Conservation (phyloP, 2,113 vertebrate species). For the Sphaerodactylus townsendi region DNA sequence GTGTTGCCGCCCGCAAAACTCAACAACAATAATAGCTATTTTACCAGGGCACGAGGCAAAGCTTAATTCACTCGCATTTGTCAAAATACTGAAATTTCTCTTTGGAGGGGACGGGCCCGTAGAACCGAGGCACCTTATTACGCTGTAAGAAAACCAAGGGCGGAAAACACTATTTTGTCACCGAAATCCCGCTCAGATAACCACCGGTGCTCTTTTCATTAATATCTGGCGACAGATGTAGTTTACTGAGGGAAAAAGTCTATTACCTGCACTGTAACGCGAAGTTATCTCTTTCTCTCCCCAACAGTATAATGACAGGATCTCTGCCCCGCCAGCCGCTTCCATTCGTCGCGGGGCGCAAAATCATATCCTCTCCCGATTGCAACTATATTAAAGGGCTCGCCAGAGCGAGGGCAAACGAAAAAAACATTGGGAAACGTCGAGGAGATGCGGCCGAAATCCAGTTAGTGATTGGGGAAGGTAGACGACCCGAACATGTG, state of each 20-base stretch:
- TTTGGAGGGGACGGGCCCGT: background rate
- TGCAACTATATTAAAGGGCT: conserved; percentile 43
- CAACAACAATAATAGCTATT: background rate
- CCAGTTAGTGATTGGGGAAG: background rate
- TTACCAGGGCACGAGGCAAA: fast-evolving
- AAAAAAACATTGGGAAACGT: conserved; percentile 32
- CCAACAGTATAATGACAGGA: conserved; percentile 11
- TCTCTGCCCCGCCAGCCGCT: conserved; percentile 22
- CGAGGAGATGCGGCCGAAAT: conserved; percentile 32
- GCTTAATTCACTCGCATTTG: conserved; percentile 13
- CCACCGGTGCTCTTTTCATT: conserved; percentile 17
- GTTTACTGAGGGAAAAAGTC: fast-evolving
- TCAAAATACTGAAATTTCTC: conserved; percentile 20
- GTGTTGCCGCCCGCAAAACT: background rate
- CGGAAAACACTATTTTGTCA: background rate
- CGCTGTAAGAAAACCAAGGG: conserved; percentile 11
- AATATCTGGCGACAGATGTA: background rate
- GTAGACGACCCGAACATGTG: background rate
- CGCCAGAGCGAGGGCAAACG: conserved; percentile 21
- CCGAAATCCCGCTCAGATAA: conserved; percentile 10
- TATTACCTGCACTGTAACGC: conserved; percentile 1
- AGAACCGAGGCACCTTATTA: conserved; percentile 12
- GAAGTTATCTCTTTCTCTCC: conserved; percentile 22
- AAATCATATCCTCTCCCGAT: conserved; percentile 46
- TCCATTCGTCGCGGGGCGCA: conserved; percentile 34